A percentile compares a stretch with the other conserved stretches of the same genome.
These are phyloP conservation scores for Silurus asotus DNA, from an alignment of 2,113 vertebrate genomes.

Conservation along the genomic window DNA sequence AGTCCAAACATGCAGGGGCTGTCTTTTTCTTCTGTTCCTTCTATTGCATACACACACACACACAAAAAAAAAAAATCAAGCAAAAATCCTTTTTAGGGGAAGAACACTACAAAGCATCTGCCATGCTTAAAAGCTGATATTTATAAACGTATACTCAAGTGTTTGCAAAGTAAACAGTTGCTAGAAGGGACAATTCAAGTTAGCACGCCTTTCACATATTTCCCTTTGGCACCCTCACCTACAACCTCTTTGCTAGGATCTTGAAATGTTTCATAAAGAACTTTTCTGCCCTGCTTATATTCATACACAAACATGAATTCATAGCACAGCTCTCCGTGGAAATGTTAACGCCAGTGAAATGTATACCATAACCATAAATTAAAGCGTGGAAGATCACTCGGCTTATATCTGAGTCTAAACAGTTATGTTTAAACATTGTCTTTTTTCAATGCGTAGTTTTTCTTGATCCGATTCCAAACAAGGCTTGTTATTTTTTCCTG, in stretches of 20 bases:
- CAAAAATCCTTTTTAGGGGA: constrained; percentile 11
- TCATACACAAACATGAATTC: background rate
- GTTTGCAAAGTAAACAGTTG: background rate
- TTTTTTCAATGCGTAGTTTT: constrained; percentile 8
- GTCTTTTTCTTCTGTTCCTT: constrained; percentile 69
- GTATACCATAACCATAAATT: background rate
- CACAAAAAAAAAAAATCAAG: constrained; percentile 19
- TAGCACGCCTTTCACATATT: constrained; percentile 39
- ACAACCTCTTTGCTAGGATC: constrained; percentile 65
- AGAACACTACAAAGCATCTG: background rate
- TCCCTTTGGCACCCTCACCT: constrained; percentile 62
- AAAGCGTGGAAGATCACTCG: background rate
- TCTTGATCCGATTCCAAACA: constrained; percentile 25
- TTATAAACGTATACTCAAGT: background rate
- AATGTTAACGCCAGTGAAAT: background rate
- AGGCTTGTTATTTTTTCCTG: constrained; percentile 56
- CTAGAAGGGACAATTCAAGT: constrained; percentile 20
- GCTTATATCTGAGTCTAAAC: constrained; percentile 1
- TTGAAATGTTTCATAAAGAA: constrained; percentile 57
- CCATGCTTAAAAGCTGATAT: background rate
- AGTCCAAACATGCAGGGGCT: constrained; percentile 71
- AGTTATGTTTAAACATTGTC: background rate
- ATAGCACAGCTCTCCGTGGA: background rate
- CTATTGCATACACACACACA: constrained; percentile 49
- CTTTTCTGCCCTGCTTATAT: background rate